Evolutionary conservation across 2,888 invertebrate species (phyloP).

Genomic region (Steinernema scapterisci): DNA sequence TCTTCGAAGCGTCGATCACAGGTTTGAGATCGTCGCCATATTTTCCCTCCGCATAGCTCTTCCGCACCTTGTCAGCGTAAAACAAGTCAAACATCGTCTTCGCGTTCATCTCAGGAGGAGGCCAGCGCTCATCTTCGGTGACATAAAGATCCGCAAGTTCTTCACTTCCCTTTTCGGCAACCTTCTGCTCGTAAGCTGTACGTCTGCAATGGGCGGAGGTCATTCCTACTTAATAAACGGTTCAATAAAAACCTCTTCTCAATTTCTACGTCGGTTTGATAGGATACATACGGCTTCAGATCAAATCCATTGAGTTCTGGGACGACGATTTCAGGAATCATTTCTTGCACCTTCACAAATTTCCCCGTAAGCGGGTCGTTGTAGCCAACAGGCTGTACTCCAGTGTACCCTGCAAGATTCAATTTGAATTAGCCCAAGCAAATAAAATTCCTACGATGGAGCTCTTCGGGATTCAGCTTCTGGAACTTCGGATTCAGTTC

Average conservation of each 20-base stretch:
- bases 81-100: slow-evolving; percentile 61
- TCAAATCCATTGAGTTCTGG: slow-evolving; percentile 83
- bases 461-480: slow-evolving; percentile 52
- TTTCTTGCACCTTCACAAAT: slow-evolving; percentile 77
- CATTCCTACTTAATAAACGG: too few relatives aligned
- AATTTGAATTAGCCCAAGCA: neutral
- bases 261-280: slow-evolving; percentile 72
- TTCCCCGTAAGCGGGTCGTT: slow-evolving; percentile 56
- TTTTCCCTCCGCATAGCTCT: neutral
- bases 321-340: slow-evolving; percentile 87
- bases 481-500: slow-evolving; percentile 63
- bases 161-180: slow-evolving; percentile 58
- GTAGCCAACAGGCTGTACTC: slow-evolving; percentile 58
- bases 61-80: slow-evolving; percentile 58
- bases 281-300: slow-evolving; percentile 92
- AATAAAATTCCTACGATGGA: slow-evolving; percentile 46
- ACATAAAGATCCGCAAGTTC: slow-evolving; percentile 57
- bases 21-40: neutral
- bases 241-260: slow-evolving; percentile 59
- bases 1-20: neutral
- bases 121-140: slow-evolving; percentile 63
- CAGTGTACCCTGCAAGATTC: slow-evolving; percentile 54
- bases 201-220: slow-evolving; percentile 39
- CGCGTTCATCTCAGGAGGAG: slow-evolving; percentile 62
- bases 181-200: slow-evolving; percentile 51